Conservation (phyloP, 2,888 invertebrate genomes). For the Ectemnius cavifrons region DNA sequence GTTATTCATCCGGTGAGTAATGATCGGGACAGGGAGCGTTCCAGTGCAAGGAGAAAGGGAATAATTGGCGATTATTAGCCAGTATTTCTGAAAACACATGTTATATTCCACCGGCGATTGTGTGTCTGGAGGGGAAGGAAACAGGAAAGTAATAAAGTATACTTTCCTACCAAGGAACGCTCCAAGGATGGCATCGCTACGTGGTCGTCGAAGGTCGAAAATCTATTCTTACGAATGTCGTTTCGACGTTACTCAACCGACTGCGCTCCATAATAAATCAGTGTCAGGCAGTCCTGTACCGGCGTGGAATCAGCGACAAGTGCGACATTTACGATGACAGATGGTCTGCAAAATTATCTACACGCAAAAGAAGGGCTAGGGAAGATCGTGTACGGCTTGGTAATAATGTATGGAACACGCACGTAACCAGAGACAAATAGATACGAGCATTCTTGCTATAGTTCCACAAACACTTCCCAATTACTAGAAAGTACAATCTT, state of each 20-base stretch:
- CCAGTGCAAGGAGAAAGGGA: too few relatives aligned
- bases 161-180: neutral
- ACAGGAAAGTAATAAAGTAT: conserved; percentile 25
- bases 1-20: too few relatives aligned
- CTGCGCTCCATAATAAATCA: conserved; percentile 47
- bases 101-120: neutral
- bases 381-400: conserved; percentile 17
- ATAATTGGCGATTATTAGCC: neutral
- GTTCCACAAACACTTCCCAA: too few relatives aligned
- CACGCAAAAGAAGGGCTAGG: conserved; percentile 30
- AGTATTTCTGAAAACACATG: neutral
- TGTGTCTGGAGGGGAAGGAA: neutral
- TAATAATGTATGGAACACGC: conserved; percentile 6
- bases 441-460: too few relatives aligned
- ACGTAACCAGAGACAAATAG: conserved; percentile 1
- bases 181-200: neutral
- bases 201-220: conserved; percentile 23
- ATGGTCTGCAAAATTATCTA: conserved; percentile 45
- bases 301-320: conserved; percentile 43
- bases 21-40: too few relatives aligned
- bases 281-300: conserved; percentile 38
- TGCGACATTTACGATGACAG: conserved; percentile 54
- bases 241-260: conserved; percentile 24
- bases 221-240: conserved; percentile 34
- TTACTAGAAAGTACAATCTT: too few relatives aligned